Evolutionary conservation across 2,888 invertebrate species (phyloP).

Genomic region (Camptogramma bilineatum): DNA sequence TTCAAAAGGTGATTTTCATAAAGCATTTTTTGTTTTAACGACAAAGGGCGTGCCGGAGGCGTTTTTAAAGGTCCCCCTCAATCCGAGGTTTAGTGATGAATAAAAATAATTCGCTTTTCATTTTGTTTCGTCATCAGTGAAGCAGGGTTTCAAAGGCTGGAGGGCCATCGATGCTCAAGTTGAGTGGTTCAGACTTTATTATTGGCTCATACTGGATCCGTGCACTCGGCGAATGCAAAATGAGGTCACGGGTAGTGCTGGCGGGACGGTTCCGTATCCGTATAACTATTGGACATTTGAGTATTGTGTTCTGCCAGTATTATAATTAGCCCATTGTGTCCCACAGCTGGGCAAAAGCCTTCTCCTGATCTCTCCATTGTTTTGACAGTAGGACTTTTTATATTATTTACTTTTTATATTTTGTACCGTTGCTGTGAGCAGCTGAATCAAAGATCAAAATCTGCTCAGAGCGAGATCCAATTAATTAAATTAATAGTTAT

Average conservation of each 20-base stretch:
- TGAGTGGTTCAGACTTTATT: slow-evolving; percentile 77
- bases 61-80: slow-evolving; percentile 59
- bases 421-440: no score
- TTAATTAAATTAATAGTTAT: no score
- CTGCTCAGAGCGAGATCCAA: no score
- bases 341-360: no score
- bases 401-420: no score
- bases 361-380: no score
- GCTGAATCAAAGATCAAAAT: no score
- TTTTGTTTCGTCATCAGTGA: slow-evolving; percentile 75
- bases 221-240: slow-evolving; percentile 69
- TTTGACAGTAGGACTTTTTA: no score
- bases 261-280: slow-evolving; percentile 44
- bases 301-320: not conserved
- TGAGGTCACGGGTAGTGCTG: slow-evolving; percentile 65
- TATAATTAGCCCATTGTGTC: no score
- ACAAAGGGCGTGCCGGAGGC: slow-evolving; percentile 63
- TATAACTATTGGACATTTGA: slow-evolving; percentile 16
- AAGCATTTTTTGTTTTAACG: slow-evolving; percentile 59
- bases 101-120: slow-evolving; percentile 78
- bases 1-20: slow-evolving; percentile 64
- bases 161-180: slow-evolving; percentile 75
- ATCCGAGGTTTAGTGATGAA: slow-evolving; percentile 64
- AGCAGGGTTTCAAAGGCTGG: slow-evolving; percentile 69
- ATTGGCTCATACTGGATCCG: slow-evolving; percentile 74